These are phyloP conservation scores for Pangasianodon gigas DNA, from an alignment of 2,113 vertebrate genomes.

Conservation along the genomic window DNA sequence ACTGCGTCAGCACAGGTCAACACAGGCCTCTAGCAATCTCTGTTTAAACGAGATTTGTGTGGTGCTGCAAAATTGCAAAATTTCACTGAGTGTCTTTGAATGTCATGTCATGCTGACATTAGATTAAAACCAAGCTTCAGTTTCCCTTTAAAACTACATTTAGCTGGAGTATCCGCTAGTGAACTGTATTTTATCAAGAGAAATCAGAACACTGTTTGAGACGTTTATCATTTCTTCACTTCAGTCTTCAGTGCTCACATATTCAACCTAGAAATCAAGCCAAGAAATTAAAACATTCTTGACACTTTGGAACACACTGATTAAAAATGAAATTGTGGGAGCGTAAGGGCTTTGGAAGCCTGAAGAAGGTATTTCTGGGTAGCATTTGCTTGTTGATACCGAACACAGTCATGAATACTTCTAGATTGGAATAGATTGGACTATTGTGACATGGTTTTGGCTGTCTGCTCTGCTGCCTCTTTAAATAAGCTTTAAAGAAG, in stretches of 20 bases:
- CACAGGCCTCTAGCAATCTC: neutral
- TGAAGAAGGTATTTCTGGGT: neutral
- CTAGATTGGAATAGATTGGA: neutral
- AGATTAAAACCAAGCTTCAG: constrained; percentile 16
- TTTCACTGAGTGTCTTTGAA: neutral
- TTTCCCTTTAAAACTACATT: neutral
- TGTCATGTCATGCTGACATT: constrained; percentile 13
- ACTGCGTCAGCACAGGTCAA: neutral
- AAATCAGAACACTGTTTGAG: neutral
- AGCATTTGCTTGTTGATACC: neutral
- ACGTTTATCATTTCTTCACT: neutral
- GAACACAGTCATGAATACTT: neutral
- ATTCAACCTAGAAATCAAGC: neutral
- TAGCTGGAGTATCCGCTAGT: neutral
- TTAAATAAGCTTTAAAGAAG: neutral
- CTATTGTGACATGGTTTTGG: neutral
- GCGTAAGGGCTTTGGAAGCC: neutral
- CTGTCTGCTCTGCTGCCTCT: neutral
- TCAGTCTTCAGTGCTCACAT: neutral
- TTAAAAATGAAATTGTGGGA: neutral
- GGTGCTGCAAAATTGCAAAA: neutral
- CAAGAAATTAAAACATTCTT: neutral
- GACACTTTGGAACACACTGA: neutral
- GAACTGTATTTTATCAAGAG: neutral
- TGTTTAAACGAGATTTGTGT: neutral